Base-by-base conservation (phyloP, 2,797 vertebrate species). In the Atherinosoma microstoma region DNA sequence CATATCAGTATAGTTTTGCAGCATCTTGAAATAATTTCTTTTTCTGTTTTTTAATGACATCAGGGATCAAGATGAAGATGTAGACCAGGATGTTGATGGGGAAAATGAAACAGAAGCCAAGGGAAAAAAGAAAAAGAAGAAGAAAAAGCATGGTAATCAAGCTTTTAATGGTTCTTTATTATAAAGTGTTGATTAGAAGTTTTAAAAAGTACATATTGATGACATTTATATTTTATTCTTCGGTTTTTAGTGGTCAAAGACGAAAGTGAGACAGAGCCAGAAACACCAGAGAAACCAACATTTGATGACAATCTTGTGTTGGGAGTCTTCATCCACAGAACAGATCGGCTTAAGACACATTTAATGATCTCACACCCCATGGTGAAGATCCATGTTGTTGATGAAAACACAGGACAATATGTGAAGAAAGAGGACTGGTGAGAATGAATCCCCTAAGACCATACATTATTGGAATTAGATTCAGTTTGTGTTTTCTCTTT, bases 321-420 rank as follows among this genome's bases (percentile, higher is more conserved):
- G 71, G 97, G 97, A 82, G 95, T 99, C 84, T 95, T 94, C 45
- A 78, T 99, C 75, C 97, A 99, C 89, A 94, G 95, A 68, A 94
- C 95, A 0, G 98, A 99, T 88, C 90, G 87, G 64, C 96, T 99
- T 68, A 97, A 96, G 90, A 96, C 96, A 10, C 94, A 97, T 91
- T 88, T 97, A 20, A 87, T 96, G 90, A 83, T 98, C 76, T 98
- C 97, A 68, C 96, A 96, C 80, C 98, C 97, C 8, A 96, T 98
- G 95, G 97, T 99, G 79, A 99, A 99, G 93, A 93, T 99, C 84
- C 96, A 99, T 9, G 80, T 99, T 24, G 91, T 99, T 56, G 96
- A 99, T 87, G 96, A 96, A 79, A 88, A 78, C 73, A 98, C 93
- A 27, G 97, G 96, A 47, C 94, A 96, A 40, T 97, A 98, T 64